Base-by-base conservation (phyloP, 2,113 vertebrate species). In the Xiphorhynchus elegans region DNA sequence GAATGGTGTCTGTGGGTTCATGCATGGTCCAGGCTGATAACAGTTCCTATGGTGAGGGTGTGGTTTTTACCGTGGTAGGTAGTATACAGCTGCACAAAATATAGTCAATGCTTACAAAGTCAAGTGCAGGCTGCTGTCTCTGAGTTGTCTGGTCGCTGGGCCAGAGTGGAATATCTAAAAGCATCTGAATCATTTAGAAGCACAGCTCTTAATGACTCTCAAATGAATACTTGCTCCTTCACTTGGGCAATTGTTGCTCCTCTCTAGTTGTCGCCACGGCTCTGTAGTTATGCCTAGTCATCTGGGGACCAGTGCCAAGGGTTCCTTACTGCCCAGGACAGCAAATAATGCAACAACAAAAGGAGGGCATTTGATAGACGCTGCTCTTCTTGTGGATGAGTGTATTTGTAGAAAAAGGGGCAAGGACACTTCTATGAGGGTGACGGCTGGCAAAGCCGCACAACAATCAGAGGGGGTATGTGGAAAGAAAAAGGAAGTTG, bases 171-270 rank as follows among this genome's bases (percentile, higher is more conserved):
- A 73, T 66, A 75, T 90, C 70, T 93, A 33, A 95, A 95, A 94
- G 89, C 63, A 55, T 89, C 78, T 87, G 59, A 96, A 90, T 96
- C 62, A 77, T 93, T 94, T 85, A 93, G 81, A 53, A 89, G 91
- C 50, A 28, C 33, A 74, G 50, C 52, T 85, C 75, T 73, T 93
- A 83, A 35, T 77, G 87, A 60, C 52, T 76, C 70, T 92, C 3
- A 2, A 3, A 47, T 77, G 60, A 72, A 64, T 46, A 15, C 58
- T 70, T 79, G 66, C 49, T 84, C 69, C 70, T 80, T 83, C 67
- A 31, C 55, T 50, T 80, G 63, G 35, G 50, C 47, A 29, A 9
- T 58, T 55, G 82, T 42, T 90, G 72, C 39, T 91, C 10, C 47
- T 79, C 33, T 72, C 21, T 62, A 2, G 33, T 47, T 87, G 63